Evolutionary conservation across 2,113 vertebrate genomes (phyloP).

Genomic region (Rousettus leschenaultii): DNA sequence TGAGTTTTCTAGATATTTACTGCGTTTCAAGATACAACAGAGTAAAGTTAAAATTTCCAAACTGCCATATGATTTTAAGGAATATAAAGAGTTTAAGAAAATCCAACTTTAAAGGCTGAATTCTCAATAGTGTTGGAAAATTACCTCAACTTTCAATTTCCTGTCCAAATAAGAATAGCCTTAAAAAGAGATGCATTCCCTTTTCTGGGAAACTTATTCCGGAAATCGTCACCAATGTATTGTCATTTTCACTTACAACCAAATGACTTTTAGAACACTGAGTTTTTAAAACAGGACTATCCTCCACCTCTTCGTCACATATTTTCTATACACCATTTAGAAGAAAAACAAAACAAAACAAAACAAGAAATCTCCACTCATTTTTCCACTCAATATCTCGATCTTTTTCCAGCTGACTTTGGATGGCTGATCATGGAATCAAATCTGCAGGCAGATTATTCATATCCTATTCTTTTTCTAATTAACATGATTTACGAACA

Average conservation of each 20-base stretch:
- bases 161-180: neutral
- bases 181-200: neutral
- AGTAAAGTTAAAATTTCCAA: neutral
- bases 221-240: neutral
- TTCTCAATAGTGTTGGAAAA: conserved; percentile 35
- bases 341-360: conserved; percentile 31
- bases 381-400: conserved; percentile 31
- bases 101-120: conserved; percentile 13
- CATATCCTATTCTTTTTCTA: conserved; percentile 67
- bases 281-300: neutral
- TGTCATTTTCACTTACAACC: neutral
- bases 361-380: neutral
- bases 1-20: neutral
- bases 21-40: neutral
- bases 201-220: neutral
- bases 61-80: neutral
- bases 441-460: conserved; percentile 50
- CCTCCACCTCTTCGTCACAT: neutral
- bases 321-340: conserved; percentile 1
- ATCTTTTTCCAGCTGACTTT: conserved; percentile 63
- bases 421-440: conserved; percentile 41
- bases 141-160: conserved; percentile 25
- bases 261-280: neutral
- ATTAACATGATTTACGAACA: conserved; percentile 61
- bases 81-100: neutral